These are phyloP conservation scores for Embiotoca jacksoni DNA, from an alignment of 2,113 vertebrate genomes.

Conservation along the genomic window DNA sequence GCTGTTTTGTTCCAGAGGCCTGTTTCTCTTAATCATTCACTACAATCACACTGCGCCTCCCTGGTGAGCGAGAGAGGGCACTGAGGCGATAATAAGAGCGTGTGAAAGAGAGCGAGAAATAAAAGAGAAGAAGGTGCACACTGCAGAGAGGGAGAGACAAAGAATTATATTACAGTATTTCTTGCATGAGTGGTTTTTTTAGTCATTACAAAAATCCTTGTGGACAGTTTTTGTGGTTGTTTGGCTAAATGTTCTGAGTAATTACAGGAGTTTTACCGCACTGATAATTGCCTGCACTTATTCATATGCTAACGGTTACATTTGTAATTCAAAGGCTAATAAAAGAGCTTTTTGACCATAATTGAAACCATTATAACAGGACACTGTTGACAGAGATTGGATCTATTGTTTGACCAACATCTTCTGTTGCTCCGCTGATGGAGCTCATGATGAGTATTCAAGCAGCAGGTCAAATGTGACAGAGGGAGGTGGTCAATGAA, in stretches of 20 bases:
- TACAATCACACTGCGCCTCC: constrained; percentile 51
- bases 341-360: constrained; percentile 5
- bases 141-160: constrained; percentile 5
- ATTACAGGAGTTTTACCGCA: background rate
- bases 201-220: constrained; percentile 21
- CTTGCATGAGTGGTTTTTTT: background rate
- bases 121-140: constrained; percentile 19
- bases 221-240: constrained; percentile 12
- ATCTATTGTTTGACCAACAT: background rate
- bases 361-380: background rate
- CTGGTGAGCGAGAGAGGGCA: constrained; percentile 32
- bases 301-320: constrained; percentile 40
- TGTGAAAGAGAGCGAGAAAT: constrained; percentile 9
- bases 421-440: background rate
- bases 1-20: constrained; percentile 58
- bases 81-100: background rate
- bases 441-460: background rate
- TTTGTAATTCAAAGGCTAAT: constrained; percentile 26
- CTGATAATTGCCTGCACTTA: background rate
- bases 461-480: background rate
- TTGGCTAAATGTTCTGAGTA: background rate
- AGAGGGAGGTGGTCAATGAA: constrained; percentile 15
- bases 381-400: background rate
- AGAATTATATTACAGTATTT: background rate
- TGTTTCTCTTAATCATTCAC: constrained; percentile 51